Evolutionary conservation across 2,113 vertebrate genomes (phyloP), one percentile per base, ranked within the genome.

Genomic region (Xiphophorus hellerii): DNA sequence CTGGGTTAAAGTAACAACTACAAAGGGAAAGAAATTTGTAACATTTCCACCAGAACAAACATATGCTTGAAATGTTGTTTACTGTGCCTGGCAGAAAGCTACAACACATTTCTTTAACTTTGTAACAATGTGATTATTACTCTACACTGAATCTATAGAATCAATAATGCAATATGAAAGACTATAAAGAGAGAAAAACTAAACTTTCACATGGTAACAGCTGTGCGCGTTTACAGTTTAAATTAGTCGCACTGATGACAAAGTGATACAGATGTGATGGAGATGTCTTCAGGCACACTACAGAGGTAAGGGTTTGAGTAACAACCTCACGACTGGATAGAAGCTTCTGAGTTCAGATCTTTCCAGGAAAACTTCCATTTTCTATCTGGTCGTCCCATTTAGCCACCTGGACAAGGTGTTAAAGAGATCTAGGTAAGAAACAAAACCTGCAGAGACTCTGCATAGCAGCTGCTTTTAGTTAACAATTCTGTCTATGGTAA

Each of bases 321-420:
- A 84, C 76, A 87, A 75, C 13, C 58, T 74, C 69, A 37, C 69
- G 61, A 29, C 77, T 4, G 42, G 30, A 17, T 27, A 28, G 9
- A 11, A 4, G 42, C 13, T 20, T 22, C 4, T 3, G 29, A 62
- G 37, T 81, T 94, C 77, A 95, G 85, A 95, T 90, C 64, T 88
- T 95, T 29, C 95, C 95, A 0, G 95, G 74, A 74, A 95, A 95
- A 76, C 33, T 92, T 79, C 94, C 95, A 4, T 69, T 82, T 35
- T 94, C 92, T n/a, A 94, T 69, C 82, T 95, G 94, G 0, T 91
- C 90, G 29, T 95, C 92, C 95, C 95, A 95, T 71, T 85, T 93
- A 42, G 58, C 28, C 64, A 95, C 92, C 95, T 95, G 89, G 20
- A 78, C 25, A 28, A 88, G 62, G 78, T 2, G 72, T 3, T 31